phyloP scores from a whole-genome alignment of 2,888 invertebrate genomes.

The Phymatocera aterrima region DNA sequence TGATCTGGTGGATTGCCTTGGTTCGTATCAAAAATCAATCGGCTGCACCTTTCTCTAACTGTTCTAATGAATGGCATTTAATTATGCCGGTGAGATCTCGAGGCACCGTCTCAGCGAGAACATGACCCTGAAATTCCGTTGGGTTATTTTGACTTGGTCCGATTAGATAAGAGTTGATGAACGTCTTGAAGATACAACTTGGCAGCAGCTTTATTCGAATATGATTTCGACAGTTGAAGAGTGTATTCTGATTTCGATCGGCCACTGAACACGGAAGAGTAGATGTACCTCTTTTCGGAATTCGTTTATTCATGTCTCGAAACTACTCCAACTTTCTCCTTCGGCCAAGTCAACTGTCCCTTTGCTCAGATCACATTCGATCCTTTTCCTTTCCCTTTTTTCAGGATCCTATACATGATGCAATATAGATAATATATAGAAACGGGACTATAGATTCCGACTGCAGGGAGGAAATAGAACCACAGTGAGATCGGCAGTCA shows the following conservation, averaged over 20 bases:
- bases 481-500: too few species aligned
- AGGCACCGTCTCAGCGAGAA: neutral
- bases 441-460: too few species aligned
- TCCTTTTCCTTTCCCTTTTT: too few species aligned
- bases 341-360: too few species aligned
- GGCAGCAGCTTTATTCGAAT: neutral
- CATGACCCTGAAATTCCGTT: slow-evolving; percentile 2
- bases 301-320: neutral
- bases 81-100: neutral
- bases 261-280: neutral
- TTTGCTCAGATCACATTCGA: neutral
- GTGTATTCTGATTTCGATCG: neutral
- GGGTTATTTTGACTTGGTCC: neutral
- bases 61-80: neutral
- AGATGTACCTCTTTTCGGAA: neutral
- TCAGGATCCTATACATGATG: too few species aligned
- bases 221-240: neutral
- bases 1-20: too few species aligned
- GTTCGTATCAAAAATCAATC: neutral
- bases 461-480: too few species aligned
- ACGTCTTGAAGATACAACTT: neutral
- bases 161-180: slow-evolving; percentile 8
- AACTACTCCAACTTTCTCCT: neutral
- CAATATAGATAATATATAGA: too few species aligned
- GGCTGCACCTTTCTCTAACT: neutral